phyloP scores from a whole-genome alignment of 2,797 vertebrate genomes.

The Naso thynnoides region DNA sequence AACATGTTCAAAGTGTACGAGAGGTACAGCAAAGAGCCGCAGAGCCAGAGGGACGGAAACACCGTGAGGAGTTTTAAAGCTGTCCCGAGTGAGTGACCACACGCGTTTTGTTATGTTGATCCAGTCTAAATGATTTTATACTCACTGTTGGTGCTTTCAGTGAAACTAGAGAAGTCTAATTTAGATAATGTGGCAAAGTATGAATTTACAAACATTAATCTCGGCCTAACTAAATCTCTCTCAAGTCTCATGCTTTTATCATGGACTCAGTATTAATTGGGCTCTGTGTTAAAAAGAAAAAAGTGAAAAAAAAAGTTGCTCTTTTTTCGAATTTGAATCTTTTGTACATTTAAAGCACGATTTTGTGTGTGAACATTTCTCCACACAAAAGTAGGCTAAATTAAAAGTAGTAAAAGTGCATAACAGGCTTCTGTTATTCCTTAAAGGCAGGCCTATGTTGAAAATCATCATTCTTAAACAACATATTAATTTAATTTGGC shows the following conservation, averaged over 20 bases:
- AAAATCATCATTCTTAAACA: too few relatives aligned
- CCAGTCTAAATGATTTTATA: neutral
- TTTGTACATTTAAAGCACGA: neutral
- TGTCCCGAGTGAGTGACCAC: conserved; percentile 87
- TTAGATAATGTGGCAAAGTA: neutral
- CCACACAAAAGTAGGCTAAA: too few relatives aligned
- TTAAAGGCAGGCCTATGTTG: too few relatives aligned
- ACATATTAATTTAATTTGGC: too few relatives aligned
- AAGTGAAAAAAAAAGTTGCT: neutral
- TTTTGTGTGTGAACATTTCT: too few relatives aligned
- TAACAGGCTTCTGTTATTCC: neutral
- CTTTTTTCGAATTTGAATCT: neutral
- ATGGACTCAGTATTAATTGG: too few relatives aligned
- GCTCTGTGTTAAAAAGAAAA: too few relatives aligned
- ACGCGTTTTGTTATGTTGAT: neutral
- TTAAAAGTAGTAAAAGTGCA: neutral
- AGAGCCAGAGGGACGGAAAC: conserved; percentile 87
- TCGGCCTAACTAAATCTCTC: too few relatives aligned
- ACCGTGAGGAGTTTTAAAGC: conserved; percentile 93
- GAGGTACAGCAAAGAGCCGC: conserved; percentile 88
- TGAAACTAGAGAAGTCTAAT: neutral
- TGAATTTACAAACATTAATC: too few relatives aligned
- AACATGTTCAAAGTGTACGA: conserved; percentile 94
- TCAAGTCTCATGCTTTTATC: too few relatives aligned
- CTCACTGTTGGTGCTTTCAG: neutral